phyloP scores from a whole-genome alignment of 2,113 vertebrate genomes.

The Alces alces region DNA sequence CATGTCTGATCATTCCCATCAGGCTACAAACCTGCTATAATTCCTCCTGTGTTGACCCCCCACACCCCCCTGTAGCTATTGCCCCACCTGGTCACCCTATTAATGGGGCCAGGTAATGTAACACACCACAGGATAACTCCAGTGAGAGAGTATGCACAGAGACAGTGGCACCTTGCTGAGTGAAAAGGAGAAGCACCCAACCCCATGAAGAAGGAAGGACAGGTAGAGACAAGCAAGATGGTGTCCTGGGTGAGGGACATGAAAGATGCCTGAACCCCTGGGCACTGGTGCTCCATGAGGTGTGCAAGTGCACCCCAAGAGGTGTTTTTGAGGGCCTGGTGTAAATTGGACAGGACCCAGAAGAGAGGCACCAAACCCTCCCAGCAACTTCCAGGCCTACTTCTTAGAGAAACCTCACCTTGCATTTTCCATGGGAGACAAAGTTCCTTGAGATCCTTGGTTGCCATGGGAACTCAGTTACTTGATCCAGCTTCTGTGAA shows the following conservation, averaged over 20 bases:
- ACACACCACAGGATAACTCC: background rate
- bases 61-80: background rate
- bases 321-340: background rate
- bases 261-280: background rate
- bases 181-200: background rate
- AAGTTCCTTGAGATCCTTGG: background rate
- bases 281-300: background rate
- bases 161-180: background rate
- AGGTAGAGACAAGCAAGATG: background rate
- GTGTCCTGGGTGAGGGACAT: background rate
- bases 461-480: constrained; percentile 23
- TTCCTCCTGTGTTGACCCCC: background rate
- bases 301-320: background rate
- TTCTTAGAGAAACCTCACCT: background rate
- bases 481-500: background rate
- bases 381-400: background rate
- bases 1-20: background rate
- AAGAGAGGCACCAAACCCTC: background rate
- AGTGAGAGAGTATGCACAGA: background rate
- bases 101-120: background rate
- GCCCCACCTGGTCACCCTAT: background rate
- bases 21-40: background rate
- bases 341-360: background rate
- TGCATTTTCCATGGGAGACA: background rate
- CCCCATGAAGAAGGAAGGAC: background rate